phyloP scores from a whole-genome alignment of 2,113 vertebrate genomes.

The Xenus cinereus region DNA sequence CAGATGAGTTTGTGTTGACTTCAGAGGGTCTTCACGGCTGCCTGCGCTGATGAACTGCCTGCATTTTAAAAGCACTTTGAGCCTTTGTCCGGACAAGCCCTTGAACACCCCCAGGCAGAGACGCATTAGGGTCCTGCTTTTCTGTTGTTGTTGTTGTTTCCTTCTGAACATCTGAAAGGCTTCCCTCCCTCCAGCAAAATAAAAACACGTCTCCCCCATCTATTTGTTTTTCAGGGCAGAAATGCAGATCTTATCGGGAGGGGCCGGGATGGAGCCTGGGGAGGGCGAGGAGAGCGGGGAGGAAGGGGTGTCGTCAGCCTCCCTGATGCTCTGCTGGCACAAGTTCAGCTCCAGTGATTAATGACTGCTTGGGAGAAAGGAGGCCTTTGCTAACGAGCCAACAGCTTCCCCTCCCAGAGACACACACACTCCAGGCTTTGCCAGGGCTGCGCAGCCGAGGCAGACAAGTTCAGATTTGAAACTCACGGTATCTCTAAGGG shows the following conservation, averaged over 20 bases:
- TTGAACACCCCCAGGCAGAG: background rate
- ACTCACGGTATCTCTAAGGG: rapidly evolving
- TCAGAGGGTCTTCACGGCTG: background rate
- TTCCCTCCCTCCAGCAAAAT: background rate
- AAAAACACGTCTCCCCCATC: background rate
- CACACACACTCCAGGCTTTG: background rate
- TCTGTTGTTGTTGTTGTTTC: background rate
- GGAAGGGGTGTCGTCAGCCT: background rate
- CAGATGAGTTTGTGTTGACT: background rate
- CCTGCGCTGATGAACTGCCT: background rate
- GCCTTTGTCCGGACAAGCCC: background rate
- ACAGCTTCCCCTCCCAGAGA: background rate
- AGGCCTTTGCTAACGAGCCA: slow-evolving; percentile 41
- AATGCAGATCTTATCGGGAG: background rate
- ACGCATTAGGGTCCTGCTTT: background rate
- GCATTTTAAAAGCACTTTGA: background rate
- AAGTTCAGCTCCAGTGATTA: background rate
- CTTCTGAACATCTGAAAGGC: background rate
- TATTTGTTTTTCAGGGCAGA: background rate
- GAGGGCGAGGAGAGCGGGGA: background rate
- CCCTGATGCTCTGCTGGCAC: background rate
- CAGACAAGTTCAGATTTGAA: background rate
- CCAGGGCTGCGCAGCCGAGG: background rate
- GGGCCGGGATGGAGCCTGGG: background rate
- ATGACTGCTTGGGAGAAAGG: slow-evolving; percentile 8